Conservation (phyloP, 2,888 invertebrate species). For the Hymenopus coronatus region DNA sequence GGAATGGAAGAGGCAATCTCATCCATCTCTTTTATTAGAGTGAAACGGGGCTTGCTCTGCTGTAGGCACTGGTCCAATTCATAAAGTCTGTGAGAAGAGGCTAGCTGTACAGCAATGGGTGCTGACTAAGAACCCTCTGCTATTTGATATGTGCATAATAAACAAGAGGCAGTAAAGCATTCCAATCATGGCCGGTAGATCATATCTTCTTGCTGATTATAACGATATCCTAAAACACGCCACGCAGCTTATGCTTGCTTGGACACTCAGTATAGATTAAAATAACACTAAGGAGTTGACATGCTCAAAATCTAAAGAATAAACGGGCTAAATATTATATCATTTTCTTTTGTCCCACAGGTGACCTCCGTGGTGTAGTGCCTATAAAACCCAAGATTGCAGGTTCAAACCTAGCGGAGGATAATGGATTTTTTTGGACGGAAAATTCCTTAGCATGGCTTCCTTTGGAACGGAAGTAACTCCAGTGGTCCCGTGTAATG, state of each 20-base stretch:
- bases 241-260: not conserved
- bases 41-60: not conserved
- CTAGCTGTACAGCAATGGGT: not conserved
- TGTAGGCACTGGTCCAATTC: not conserved
- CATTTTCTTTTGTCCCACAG: no score
- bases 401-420: no score
- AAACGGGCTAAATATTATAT: no score
- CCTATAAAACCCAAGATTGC: no score
- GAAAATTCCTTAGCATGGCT: no score
- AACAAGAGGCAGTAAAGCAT: not conserved
- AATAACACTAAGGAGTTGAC: not conserved
- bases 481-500: no score
- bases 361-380: no score
- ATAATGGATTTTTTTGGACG: no score
- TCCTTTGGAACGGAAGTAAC: no score
- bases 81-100: not conserved
- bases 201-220: not conserved
- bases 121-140: not conserved
- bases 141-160: not conserved
- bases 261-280: not conserved
- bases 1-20: not conserved
- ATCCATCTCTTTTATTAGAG: not conserved
- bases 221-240: not conserved
- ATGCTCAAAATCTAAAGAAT: no score
- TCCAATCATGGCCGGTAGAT: not conserved